A percentile compares a stretch with the other conserved stretches of the same genome.
These are phyloP conservation scores for Bovichtus diacanthus DNA, from an alignment of 2,797 vertebrate species.

Conservation along the genomic window DNA sequence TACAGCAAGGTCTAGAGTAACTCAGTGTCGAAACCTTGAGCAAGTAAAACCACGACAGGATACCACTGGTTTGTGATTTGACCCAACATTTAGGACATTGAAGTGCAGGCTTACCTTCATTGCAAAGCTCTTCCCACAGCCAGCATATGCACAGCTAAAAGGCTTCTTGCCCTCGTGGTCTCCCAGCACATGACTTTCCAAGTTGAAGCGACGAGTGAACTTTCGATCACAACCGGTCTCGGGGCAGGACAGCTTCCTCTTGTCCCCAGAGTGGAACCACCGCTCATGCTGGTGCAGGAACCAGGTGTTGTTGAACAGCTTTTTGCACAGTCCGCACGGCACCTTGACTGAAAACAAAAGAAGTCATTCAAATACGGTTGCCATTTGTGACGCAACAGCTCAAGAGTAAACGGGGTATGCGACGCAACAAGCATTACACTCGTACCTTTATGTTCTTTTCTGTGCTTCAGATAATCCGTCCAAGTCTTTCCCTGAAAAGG, in stretches of 20 bases:
- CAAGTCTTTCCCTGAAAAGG: slow-evolving; percentile 90
- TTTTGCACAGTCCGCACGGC: slow-evolving; percentile 86
- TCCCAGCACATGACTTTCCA: slow-evolving; percentile 90
- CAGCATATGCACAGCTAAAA: slow-evolving; percentile 85
- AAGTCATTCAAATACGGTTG: neutral
- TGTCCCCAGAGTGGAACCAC: slow-evolving; percentile 81
- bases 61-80: neutral
- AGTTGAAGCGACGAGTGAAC: slow-evolving; percentile 89
- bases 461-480: slow-evolving; percentile 91
- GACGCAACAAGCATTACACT: neutral
- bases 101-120: slow-evolving; percentile 86
- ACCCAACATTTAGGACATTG: neutral
- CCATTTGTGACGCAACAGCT: neutral
- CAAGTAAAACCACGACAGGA: neutral
- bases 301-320: slow-evolving; percentile 86
- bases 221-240: slow-evolving; percentile 86
- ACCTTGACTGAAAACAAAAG: slow-evolving; percentile 67
- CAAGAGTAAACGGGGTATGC: neutral
- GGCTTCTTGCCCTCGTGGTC: slow-evolving; percentile 89
- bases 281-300: slow-evolving; percentile 88
- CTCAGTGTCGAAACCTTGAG: neutral
- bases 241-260: slow-evolving; percentile 81
- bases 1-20: neutral
- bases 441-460: slow-evolving; percentile 87
- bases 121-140: slow-evolving; percentile 89